phyloP scores from a whole-genome alignment of 2,113 vertebrate species.

The Cathartes aura region DNA sequence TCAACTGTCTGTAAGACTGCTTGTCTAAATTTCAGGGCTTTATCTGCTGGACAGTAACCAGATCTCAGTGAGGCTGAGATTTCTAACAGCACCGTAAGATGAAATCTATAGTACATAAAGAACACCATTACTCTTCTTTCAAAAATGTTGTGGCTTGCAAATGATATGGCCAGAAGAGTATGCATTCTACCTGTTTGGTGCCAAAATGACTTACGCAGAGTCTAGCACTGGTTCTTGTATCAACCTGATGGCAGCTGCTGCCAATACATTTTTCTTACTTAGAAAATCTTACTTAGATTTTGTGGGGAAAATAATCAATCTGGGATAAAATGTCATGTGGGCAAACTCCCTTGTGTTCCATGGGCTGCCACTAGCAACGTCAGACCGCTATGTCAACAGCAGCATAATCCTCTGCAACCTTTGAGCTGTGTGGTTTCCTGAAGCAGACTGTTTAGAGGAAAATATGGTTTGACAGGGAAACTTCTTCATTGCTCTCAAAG shows the following conservation, averaged over 20 bases:
- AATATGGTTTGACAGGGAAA: neutral
- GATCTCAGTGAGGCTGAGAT: neutral
- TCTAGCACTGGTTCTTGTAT: neutral
- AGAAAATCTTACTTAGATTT: neutral
- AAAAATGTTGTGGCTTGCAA: neutral
- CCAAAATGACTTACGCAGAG: neutral
- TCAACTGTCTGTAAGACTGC: neutral
- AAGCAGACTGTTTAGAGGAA: neutral
- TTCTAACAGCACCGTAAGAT: neutral
- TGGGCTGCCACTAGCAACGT: neutral
- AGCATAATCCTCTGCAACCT: neutral
- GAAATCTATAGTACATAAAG: neutral
- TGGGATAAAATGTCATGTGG: neutral
- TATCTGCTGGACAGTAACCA: constrained; percentile 37
- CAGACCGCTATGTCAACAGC: neutral
- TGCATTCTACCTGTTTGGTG: neutral
- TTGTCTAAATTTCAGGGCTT: neutral
- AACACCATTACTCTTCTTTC: neutral
- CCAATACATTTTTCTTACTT: neutral
- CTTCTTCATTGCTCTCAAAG: neutral
- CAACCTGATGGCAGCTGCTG: neutral
- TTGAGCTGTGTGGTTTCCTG: neutral
- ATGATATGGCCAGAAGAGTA: neutral
- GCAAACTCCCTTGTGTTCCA: neutral
- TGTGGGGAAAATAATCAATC: neutral